Conservation (phyloP, 2,797 vertebrate genomes). For the Poeciliopsis gracilis region DNA sequence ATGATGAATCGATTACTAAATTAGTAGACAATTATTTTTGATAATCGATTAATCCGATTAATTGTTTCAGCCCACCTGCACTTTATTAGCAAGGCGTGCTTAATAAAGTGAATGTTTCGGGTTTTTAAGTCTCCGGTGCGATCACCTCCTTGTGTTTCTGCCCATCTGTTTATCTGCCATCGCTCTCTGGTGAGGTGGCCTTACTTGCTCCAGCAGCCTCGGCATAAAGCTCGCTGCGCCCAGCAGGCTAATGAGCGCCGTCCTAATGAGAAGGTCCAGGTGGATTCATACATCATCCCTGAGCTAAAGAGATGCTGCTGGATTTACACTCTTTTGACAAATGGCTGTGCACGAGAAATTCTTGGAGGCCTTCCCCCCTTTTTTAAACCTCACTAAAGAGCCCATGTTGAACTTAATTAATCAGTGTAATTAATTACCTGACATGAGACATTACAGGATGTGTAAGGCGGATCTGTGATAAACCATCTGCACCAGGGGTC, state of each 20-base stretch:
- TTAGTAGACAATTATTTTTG: too few relatives aligned
- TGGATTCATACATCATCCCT: conserved; percentile 70
- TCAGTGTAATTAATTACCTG: conserved; percentile 80
- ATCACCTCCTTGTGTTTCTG: neutral
- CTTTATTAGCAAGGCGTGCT: neutral
- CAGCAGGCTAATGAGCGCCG: conserved; percentile 68
- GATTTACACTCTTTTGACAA: conserved; percentile 71
- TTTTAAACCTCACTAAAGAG: conserved; percentile 72
- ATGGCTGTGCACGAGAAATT: conserved; percentile 59
- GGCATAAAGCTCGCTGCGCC: conserved; percentile 49
- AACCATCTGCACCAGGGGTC: conserved; percentile 77
- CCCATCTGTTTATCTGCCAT: conserved; percentile 30
- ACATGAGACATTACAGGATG: conserved; percentile 73
- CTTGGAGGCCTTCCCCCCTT: conserved; percentile 66
- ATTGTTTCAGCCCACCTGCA: neutral
- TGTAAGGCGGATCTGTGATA: conserved; percentile 79
- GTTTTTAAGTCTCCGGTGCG: neutral
- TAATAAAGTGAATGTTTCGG: neutral
- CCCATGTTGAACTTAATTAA: conserved; percentile 79
- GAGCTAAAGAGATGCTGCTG: conserved; percentile 56
- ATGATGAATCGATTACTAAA: too few relatives aligned
- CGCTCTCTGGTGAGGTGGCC: conserved; percentile 55
- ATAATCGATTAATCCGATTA: too few relatives aligned
- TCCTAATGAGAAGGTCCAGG: conserved; percentile 69
- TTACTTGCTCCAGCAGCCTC: conserved; percentile 57